Evolutionary conservation across 2,888 invertebrate species (phyloP), one percentile per base, ranked within the genome.

Genomic region (Gymnoscelis rufifasciata): DNA sequence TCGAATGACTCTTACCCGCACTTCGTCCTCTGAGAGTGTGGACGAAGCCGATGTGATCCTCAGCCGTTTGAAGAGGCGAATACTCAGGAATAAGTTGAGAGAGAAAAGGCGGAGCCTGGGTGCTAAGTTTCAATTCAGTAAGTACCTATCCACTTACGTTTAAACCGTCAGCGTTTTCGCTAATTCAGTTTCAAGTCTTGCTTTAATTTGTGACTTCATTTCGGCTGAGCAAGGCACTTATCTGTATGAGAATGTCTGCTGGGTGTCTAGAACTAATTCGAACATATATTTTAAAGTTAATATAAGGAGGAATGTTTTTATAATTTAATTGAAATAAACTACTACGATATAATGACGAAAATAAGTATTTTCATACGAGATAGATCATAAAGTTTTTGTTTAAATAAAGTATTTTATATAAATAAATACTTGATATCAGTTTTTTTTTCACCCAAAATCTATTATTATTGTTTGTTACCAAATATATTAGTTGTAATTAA

Each of bases 1-100:
- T 68, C 79, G 71, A 53, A 65, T 67, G 57, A 63, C 71, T 60
- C 60, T 73, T 49, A 64, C 58, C 57, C 71, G 72, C 59, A 80
- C 82, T 66, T 88, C 88, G 51, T 89, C 89, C 30, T 89, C 89
- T 19, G 89, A 89, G 65, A 89, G 89, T 68, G 75, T 88, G 45
- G 89, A 89, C 58, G 89, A 89, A 65, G 89, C 88, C 43, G 89
- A 89, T 70, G 68, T 83, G 48, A 80, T 89, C 63, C 81, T 89
- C 55, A 83, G 75, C 71, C 78, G 89, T 35, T 68, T 89, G 57
- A 83, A 83, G 71, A 79, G 89, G 64, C 79, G 89, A 62, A 89
- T 89, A 71, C 77, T 86, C 52, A 86, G 78, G 67, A 89, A 88
- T 69, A 88, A 83, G 71, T 73, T 79, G 38, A 75, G 87, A 64